phyloP scores from a whole-genome alignment of 1,140 invertebrate genomes.

The Psix sp. region DNA sequence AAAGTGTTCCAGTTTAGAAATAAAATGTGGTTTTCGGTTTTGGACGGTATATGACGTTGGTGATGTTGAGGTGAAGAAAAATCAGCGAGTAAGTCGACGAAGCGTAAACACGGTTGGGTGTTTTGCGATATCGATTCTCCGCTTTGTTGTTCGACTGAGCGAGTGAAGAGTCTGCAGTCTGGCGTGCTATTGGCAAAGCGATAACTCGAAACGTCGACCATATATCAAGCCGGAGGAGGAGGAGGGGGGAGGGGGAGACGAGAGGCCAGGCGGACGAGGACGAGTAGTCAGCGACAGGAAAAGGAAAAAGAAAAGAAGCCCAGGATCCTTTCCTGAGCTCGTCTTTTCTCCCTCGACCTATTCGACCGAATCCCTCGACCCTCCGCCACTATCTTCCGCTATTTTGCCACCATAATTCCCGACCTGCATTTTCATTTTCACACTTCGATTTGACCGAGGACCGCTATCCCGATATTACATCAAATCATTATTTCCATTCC shows the following conservation, averaged over 20 bases:
- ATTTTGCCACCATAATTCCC: conserved; percentile 39
- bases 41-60: conserved; percentile 16
- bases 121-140: conserved; percentile 51
- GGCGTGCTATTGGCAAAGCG: conserved; percentile 74
- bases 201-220: conserved; percentile 75
- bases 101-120: conserved; percentile 37
- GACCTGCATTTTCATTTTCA: conserved; percentile 18
- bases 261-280: neutral
- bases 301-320: conserved; percentile 31
- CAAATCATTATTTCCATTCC: no score
- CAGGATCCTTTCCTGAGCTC: conserved; percentile 26
- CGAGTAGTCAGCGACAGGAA: conserved; percentile 35
- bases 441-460: neutral
- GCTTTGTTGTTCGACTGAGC: conserved; percentile 45
- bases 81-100: conserved; percentile 38
- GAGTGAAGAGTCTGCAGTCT: conserved; percentile 46
- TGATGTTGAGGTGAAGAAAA: conserved; percentile 40
- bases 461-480: neutral
- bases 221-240: conserved; percentile 72
- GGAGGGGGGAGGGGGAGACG: conserved; percentile 30
- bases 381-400: conserved; percentile 9
- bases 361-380: conserved; percentile 16
- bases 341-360: conserved; percentile 26
- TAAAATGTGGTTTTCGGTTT: conserved; percentile 31
- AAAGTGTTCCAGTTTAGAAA: conserved; percentile 6